These are phyloP conservation scores for Gisinianus flammeolus DNA, from an alignment of 2,888 invertebrate genomes.

Conservation along the genomic window DNA sequence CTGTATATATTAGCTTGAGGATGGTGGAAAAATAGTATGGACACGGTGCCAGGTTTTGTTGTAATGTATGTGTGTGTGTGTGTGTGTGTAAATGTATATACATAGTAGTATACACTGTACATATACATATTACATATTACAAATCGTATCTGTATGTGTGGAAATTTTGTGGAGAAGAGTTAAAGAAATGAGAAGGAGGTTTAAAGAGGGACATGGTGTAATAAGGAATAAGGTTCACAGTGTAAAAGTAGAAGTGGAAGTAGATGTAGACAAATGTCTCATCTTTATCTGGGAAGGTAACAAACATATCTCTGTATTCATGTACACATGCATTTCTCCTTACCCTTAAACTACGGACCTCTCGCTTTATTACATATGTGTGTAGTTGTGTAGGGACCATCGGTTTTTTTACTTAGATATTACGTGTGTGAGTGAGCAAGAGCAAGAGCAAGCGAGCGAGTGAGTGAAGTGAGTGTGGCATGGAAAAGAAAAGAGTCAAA, in stretches of 20 bases:
- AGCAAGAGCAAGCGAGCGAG: too few species aligned
- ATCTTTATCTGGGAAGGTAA: neutral
- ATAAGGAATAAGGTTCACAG: constrained; percentile 5
- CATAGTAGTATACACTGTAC: neutral
- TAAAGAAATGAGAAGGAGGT: neutral
- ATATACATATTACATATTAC: neutral
- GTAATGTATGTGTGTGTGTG: neutral
- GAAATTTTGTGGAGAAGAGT: neutral
- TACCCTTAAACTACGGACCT: too few species aligned
- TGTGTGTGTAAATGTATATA: neutral
- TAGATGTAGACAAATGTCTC: neutral
- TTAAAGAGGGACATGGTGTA: neutral
- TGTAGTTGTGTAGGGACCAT: too few species aligned
- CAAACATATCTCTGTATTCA: too few species aligned
- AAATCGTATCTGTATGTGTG: constrained; percentile 11
- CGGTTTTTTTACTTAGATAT: too few species aligned
- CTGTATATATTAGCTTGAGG: too few species aligned
- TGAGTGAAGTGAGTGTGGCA: neutral
- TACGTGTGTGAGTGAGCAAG: neutral
- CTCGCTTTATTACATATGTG: too few species aligned
- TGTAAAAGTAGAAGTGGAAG: constrained; percentile 5
- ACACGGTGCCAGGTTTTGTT: too few species aligned
- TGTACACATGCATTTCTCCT: too few species aligned
- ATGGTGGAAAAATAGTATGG: neutral
- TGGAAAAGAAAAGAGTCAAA: too few species aligned